Conservation (phyloP, 2,888 invertebrate species). For the Cremastobaeus sp. region DNA sequence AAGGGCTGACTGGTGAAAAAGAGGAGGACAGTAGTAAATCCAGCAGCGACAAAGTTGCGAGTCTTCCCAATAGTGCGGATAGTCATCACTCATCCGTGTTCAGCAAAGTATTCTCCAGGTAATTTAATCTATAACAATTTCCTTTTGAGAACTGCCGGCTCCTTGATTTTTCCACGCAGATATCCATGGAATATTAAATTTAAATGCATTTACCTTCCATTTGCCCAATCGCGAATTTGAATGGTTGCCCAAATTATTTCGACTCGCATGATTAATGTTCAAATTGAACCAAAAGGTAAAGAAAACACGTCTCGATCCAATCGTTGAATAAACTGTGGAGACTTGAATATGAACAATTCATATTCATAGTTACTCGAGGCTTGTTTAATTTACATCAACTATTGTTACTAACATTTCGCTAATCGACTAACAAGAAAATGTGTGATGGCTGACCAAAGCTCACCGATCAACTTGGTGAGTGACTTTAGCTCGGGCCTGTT, state of each 20-base stretch:
- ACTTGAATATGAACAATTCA: too few relatives aligned
- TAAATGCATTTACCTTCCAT: too few relatives aligned
- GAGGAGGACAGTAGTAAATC: constrained; percentile 80
- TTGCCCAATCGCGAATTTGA: constrained; percentile 1
- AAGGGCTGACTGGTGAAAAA: constrained; percentile 89
- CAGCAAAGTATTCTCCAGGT: constrained; percentile 96
- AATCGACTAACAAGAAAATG: constrained; percentile 68
- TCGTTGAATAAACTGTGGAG: too few relatives aligned
- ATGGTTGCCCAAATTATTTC: constrained; percentile 33
- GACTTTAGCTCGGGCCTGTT: constrained; percentile 97
- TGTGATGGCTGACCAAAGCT: constrained; percentile 81
- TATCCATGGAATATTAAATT: too few relatives aligned
- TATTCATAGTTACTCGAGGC: constrained; percentile 46
- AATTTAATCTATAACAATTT: too few relatives aligned
- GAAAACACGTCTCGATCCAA: too few relatives aligned
- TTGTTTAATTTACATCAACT: constrained; percentile 1
- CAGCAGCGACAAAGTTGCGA: constrained; percentile 80
- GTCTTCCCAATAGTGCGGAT: constrained; percentile 82
- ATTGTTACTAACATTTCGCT: constrained; percentile 55
- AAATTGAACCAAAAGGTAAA: too few relatives aligned
- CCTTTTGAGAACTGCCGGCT: background rate
- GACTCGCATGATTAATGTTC: constrained; percentile 38
- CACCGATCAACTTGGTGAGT: constrained; percentile 94
- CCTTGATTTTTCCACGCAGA: too few relatives aligned
- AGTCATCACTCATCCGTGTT: constrained; percentile 87